A percentile compares a stretch with the other conserved stretches of the same genome.
Evolutionary conservation across 2,113 vertebrate species (phyloP).

Genomic region (Melanerpes formicivorus): DNA sequence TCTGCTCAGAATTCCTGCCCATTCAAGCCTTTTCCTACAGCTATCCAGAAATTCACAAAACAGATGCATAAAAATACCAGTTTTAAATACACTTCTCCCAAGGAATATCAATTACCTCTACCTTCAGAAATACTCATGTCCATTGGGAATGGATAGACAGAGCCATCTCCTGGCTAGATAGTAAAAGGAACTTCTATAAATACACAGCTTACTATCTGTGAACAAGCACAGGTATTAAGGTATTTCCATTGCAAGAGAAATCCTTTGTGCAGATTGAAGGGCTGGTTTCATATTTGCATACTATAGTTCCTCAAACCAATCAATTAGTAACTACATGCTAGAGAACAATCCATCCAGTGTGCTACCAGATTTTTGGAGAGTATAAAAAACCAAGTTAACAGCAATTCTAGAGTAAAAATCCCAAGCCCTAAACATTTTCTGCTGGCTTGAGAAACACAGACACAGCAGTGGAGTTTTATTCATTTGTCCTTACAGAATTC

Average conservation of each 20-base stretch:
- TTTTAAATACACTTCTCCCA: background rate
- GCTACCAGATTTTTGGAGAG: background rate
- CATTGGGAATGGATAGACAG: constrained; percentile 26
- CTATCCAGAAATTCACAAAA: background rate
- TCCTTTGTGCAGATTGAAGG: background rate
- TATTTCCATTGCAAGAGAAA: background rate
- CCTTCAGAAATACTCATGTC: background rate
- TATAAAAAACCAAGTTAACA: background rate
- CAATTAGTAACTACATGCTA: background rate
- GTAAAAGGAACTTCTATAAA: constrained; percentile 15
- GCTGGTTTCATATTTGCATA: background rate
- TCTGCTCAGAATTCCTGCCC: background rate
- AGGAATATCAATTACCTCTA: background rate
- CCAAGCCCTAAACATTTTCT: background rate
- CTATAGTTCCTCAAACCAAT: background rate
- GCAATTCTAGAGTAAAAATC: background rate
- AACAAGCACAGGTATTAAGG: background rate
- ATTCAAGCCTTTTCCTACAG: background rate
- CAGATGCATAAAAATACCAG: background rate
- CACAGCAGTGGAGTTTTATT: background rate
- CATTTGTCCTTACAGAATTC: background rate
- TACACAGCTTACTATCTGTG: background rate
- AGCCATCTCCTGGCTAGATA: constrained; percentile 61
- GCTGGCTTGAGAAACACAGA: background rate
- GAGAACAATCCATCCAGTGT: background rate